These are phyloP conservation scores for Cacoxenus indagator DNA, from an alignment of 2,888 invertebrate species.

Conservation along the genomic window DNA sequence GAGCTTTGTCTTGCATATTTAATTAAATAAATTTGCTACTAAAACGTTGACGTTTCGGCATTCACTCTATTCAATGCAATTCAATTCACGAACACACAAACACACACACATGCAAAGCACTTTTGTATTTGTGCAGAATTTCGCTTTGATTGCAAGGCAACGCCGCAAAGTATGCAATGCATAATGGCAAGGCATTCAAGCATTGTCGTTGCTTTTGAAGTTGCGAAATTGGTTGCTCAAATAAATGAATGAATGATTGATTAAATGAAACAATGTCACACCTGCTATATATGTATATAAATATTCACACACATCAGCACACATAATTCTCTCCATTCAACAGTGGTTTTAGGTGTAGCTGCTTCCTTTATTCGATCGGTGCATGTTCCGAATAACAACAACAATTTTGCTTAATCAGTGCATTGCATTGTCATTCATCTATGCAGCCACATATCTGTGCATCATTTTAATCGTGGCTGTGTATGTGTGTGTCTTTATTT, in stretches of 20 bases:
- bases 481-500: slow-evolving; percentile 62
- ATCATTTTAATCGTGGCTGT: slow-evolving; percentile 23
- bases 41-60: not conserved
- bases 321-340: too few relatives aligned
- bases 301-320: slow-evolving; percentile 27
- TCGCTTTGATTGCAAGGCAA: not conserved
- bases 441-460: not conserved
- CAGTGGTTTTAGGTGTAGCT: too few relatives aligned
- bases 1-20: slow-evolving; percentile 26
- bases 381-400: too few relatives aligned
- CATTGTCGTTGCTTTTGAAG: not conserved
- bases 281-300: slow-evolving; percentile 4
- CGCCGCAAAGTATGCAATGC: not conserved
- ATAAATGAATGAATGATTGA: slow-evolving; percentile 48
- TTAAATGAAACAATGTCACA: slow-evolving; percentile 51
- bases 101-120: not conserved
- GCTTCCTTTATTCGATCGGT: too few relatives aligned
- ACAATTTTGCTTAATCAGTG: not conserved
- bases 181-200: not conserved
- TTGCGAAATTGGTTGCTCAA: slow-evolving; percentile 17
- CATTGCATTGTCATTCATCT: not conserved
- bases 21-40: slow-evolving; percentile 25
- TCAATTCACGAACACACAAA: not conserved
- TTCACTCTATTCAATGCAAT: not conserved
- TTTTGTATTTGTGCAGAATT: slow-evolving; percentile 8